Evolutionary conservation across 1,140 invertebrate species (phyloP), one percentile per base, ranked within the genome.

Genomic region (Marisa cornuarietis): DNA sequence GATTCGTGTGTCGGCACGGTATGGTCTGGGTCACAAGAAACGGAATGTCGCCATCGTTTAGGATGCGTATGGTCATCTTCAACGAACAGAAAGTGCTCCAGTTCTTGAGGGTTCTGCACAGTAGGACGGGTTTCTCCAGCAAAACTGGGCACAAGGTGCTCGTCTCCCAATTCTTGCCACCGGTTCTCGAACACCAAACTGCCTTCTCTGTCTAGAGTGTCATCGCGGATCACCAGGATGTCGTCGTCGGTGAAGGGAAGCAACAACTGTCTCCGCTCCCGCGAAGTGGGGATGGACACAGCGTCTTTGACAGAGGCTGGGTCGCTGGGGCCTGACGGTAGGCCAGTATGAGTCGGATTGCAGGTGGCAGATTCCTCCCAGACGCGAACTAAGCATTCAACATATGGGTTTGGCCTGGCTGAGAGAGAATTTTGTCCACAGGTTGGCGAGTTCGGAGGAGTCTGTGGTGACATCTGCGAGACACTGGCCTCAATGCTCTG

Each of bases 361-460:
- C 51, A n/a, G 31, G 31, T 0, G 20, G 31, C 58, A 7, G 22
- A 24, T 52, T 51, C 52, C 31, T 26, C 51, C 72, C 72, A 74
- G 22, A 74, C 51, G 16, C 51, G 24, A 18, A 74, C 24, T 49
- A 74, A 74, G 49, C 72, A 74, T 18, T 58, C 22, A 20, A 74
- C 51, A 18, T 54, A 74, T 8, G 72, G 72, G 26, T 74, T 74
- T 9, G 18, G 20, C 31, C 26, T 20, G 22, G 16, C n/a, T 20
- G 51, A n/a, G 18, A 9, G 72, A 16, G 1, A 14, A 58, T 10
- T 74, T 8, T n/a, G 24, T 52, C 26, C 14, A 58, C 51, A 1
- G n/a, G 58, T 49, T 22, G 72, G 72, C 9, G 72, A 74, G 58
- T 52, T 74, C 22, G 72, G 72, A 58, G 72, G 72, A 74, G 51